Percentiles rank a stretch among this genome's conserved stretches.
Conservation (phyloP, 2,113 vertebrate species). For the Cardinalis cardinalis region DNA sequence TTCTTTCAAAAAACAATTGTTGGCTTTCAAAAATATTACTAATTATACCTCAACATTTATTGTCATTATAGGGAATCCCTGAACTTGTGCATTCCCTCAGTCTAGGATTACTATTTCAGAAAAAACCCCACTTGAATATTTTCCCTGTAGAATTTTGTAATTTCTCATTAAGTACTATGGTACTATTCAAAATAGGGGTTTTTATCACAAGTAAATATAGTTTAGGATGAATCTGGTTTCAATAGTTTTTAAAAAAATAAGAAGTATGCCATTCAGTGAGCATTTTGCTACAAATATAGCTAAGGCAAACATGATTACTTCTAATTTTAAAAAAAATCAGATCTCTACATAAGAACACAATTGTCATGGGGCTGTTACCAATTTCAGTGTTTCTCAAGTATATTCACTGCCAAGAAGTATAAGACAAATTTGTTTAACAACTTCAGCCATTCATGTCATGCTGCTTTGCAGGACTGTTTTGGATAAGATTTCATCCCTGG, state of each 20-base stretch:
- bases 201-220: background rate
- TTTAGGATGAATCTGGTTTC: background rate
- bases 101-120: conserved; percentile 33
- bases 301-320: background rate
- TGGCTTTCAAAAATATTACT: conserved; percentile 76
- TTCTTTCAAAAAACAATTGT: conserved; percentile 74
- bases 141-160: conserved; percentile 14
- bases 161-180: background rate
- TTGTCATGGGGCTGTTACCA: background rate
- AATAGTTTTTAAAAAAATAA: background rate
- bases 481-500: conserved; percentile 4
- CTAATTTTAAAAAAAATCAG: background rate
- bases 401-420: background rate
- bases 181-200: background rate
- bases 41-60: conserved; percentile 74
- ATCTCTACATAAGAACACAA: background rate
- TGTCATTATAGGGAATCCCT: conserved; percentile 66
- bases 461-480: background rate
- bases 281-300: background rate
- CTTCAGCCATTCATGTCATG: background rate
- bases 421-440: conserved; percentile 22
- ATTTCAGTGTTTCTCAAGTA: conserved; percentile 5
- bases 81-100: conserved; percentile 57
- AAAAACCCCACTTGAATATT: background rate
- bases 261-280: background rate